A percentile compares a stretch with the other conserved stretches of the same genome.
These are phyloP conservation scores for Mormyrus proboscirostris DNA, from an alignment of 2,797 vertebrate species.

Conservation along the genomic window DNA sequence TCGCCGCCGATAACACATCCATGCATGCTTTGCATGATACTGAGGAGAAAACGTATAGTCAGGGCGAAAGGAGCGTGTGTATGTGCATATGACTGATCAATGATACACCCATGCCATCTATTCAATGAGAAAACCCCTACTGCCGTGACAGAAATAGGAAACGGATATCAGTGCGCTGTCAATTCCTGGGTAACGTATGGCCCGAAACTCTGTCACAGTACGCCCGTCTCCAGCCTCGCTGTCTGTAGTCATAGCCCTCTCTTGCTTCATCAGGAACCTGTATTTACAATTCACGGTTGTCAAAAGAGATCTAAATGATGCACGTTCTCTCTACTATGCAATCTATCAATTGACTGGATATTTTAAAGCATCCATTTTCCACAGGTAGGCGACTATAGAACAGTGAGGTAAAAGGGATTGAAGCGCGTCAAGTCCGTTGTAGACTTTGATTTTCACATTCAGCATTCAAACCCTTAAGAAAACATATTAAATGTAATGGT, in stretches of 20 bases:
- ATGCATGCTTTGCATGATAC: neutral
- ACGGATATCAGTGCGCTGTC: neutral
- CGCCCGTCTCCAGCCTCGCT: neutral
- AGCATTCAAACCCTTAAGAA: neutral
- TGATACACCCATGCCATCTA: neutral
- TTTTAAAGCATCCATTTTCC: constrained; percentile 16
- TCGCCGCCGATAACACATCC: neutral
- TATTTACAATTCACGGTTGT: neutral
- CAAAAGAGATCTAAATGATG: constrained; percentile 1
- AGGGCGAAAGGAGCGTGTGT: neutral
- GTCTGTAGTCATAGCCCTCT: neutral
- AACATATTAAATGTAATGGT: constrained; percentile 30
- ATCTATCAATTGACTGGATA: neutral
- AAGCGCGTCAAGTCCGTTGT: neutral
- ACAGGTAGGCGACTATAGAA: constrained; percentile 6
- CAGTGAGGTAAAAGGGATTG: neutral
- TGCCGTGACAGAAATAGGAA: neutral
- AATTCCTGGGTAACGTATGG: neutral
- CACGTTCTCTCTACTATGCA: neutral
- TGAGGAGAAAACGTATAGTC: neutral
- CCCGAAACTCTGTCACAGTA: neutral
- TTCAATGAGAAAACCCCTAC: constrained; percentile 1
- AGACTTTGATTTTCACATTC: neutral
- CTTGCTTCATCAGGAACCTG: neutral
- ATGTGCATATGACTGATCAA: neutral